phyloP scores from a whole-genome alignment of 2,888 invertebrate genomes.

The Stenodema calcarata region DNA sequence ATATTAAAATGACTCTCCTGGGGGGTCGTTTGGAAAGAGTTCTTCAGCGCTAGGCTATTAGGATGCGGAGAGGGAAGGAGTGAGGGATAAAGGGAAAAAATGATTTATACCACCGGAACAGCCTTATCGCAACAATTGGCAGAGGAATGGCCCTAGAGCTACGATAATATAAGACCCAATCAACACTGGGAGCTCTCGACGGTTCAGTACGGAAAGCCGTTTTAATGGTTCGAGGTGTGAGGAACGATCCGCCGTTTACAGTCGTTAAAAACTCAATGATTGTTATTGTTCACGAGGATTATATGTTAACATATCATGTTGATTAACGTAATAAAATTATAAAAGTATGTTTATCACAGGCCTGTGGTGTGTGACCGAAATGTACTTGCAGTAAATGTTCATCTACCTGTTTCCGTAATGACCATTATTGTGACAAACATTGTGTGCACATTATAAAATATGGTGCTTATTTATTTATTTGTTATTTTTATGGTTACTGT shows the following conservation, averaged over 20 bases:
- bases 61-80: constrained; percentile 12
- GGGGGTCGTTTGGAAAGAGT: constrained; percentile 48
- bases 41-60: constrained; percentile 6
- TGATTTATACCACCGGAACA: constrained; percentile 4
- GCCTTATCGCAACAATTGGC: constrained; percentile 38
- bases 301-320: neutral
- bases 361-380: no score
- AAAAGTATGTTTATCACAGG: no score
- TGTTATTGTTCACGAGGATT: neutral
- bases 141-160: neutral
- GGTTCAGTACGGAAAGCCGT: neutral
- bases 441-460: no score
- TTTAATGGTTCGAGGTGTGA: neutral
- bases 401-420: no score
- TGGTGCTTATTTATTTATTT: no score
- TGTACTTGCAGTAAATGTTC: no score
- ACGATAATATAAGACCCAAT: neutral
- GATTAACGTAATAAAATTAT: neutral
- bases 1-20: constrained; percentile 55
- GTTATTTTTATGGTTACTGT: no score
- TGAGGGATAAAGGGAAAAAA: constrained; percentile 6
- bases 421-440: no score
- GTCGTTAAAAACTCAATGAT: neutral
- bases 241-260: neutral
- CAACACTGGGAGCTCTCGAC: neutral